These are phyloP conservation scores for Acanthisitta chloris DNA, from an alignment of 2,113 vertebrate genomes.

Conservation along the genomic window DNA sequence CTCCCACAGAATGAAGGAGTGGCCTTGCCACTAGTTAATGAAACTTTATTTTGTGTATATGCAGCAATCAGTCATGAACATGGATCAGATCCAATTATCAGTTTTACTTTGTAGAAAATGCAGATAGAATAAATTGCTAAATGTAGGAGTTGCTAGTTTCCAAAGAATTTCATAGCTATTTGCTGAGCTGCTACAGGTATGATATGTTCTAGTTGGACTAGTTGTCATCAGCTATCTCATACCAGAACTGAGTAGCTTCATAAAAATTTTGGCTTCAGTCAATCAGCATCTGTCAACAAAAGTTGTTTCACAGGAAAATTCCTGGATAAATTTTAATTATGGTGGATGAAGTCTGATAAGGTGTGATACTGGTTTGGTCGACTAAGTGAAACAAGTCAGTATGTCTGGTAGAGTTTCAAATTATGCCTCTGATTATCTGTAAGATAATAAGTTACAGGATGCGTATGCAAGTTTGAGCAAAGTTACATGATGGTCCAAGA, in stretches of 20 bases:
- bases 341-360: neutral
- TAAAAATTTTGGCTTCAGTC: slow-evolving; percentile 3
- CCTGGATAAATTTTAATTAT: neutral
- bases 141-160: neutral
- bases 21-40: neutral
- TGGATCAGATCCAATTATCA: neutral
- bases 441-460: neutral
- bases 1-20: neutral
- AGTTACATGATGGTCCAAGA: neutral
- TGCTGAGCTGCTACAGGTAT: neutral
- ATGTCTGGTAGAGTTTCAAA: neutral
- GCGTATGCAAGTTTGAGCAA: neutral
- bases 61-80: neutral
- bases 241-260: neutral
- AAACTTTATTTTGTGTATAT: neutral
- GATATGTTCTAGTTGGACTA: neutral
- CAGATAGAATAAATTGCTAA: neutral
- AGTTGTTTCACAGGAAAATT: neutral
- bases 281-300: neutral
- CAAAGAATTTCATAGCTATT: neutral
- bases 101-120: neutral
- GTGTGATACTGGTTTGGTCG: neutral
- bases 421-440: neutral
- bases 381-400: neutral
- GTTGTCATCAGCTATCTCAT: neutral